Evolutionary conservation across 2,113 vertebrate genomes (phyloP).

Genomic region (Eira barbara): DNA sequence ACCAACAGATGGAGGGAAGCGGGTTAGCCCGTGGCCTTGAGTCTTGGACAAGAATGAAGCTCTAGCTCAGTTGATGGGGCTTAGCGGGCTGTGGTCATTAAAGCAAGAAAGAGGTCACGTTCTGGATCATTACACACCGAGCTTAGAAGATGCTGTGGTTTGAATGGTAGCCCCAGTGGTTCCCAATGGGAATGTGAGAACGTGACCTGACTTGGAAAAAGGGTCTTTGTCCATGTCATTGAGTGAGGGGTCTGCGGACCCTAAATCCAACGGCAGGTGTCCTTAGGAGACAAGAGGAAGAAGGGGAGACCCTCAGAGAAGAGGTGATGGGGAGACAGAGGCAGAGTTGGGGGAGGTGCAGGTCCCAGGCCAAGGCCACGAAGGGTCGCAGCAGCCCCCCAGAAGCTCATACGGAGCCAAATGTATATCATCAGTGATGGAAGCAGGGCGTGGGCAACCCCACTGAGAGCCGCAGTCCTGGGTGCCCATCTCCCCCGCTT

Average conservation of each 20-base stretch:
- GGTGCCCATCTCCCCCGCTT: accelerated
- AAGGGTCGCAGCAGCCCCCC: no score
- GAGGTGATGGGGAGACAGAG: neutral
- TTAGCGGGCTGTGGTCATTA: neutral
- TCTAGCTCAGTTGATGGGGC: neutral
- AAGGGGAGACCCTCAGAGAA: neutral
- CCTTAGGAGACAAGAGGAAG: neutral
- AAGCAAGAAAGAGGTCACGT: no score
- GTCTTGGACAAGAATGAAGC: neutral
- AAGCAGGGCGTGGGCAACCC: accelerated
- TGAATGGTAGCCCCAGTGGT: neutral
- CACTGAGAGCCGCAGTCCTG: accelerated
- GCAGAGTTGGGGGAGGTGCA: accelerated
- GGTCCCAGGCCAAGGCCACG: no score
- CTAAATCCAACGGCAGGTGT: neutral
- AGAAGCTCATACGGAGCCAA: neutral
- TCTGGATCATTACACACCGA: accelerated
- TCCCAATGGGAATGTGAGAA: neutral
- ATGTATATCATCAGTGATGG: accelerated
- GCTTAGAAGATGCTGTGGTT: neutral
- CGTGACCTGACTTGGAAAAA: neutral
- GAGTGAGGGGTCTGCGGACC: neutral
- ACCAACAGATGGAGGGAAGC: neutral
- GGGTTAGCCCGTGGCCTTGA: neutral
- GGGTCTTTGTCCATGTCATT: neutral